Evolutionary conservation across 2,113 vertebrate genomes (phyloP).

Genomic region (Hippocampus guttulatus): DNA sequence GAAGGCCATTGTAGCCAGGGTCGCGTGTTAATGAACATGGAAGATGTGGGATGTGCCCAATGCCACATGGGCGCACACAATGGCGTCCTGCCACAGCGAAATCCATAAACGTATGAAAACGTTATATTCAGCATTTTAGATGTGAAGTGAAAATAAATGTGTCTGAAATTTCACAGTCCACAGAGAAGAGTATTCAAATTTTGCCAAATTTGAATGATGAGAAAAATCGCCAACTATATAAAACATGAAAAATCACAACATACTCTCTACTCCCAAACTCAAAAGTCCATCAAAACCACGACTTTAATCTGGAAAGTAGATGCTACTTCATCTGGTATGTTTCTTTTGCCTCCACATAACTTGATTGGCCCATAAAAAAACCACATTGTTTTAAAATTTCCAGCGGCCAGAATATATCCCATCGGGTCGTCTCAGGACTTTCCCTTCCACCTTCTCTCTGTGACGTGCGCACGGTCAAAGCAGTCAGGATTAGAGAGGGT

Average conservation of each 20-base stretch:
- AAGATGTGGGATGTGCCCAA: neutral
- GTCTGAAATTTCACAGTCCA: neutral
- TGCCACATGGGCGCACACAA: neutral
- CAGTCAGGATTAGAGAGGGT: neutral
- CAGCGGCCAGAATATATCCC: too few species aligned
- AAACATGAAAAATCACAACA: neutral
- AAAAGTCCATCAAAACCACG: neutral
- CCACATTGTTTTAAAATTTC: too few species aligned
- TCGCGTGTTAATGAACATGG: conserved; percentile 13
- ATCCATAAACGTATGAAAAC: neutral
- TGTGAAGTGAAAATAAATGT: neutral
- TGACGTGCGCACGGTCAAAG: neutral
- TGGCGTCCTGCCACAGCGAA: neutral
- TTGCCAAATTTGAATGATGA: neutral
- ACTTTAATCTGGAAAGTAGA: neutral
- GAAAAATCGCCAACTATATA: neutral
- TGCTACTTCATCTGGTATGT: too few species aligned
- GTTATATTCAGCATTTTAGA: neutral
- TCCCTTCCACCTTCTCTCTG: too few species aligned
- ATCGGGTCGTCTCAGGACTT: too few species aligned
- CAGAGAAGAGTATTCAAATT: neutral
- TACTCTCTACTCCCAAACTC: neutral
- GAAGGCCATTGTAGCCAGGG: conserved; percentile 7
- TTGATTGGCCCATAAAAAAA: too few species aligned
- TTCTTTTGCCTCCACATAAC: too few species aligned